Base-by-base conservation (phyloP, 2,797 vertebrate species). In the Nannoperca obscura region DNA sequence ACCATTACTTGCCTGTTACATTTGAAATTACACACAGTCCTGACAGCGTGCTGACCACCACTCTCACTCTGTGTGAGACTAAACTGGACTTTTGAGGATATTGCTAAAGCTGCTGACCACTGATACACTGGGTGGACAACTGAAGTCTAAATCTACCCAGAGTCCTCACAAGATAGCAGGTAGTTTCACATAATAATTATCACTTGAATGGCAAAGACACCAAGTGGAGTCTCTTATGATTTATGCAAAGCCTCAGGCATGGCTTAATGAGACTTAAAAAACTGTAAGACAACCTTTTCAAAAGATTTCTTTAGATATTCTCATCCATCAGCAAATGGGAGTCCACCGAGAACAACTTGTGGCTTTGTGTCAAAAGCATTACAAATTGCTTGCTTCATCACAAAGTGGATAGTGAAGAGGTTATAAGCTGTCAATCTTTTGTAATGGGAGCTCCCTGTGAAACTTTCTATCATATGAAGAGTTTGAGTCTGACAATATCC, bases 321-420 rank as follows among this genome's bases (percentile, higher is more conserved):
- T 71, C 71, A 69, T 79, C 70, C 58, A 63, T 81, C 67, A 76
- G 57, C 74, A 81, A 74, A 81, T 47, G 38, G 49, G 54, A 84
- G 32, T 81, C 84, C 54, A 22, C 69, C 46, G 73, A 85, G 88
- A 82, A 54, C 64, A 82, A 83, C 76, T 76, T 83, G 67, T 71
- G 55, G 49, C 58, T 83, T 82, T 85, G 57, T 79, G 54, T 82
- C 17, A n/a, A 71, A 84, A 78, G 71, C 60, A 40, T 32, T 64
- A 65, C 59, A 88, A 80, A 85, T 78, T 57, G 65, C 65, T 71
- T 47, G 19, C 72, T 75, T 79, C 78, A 83, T 73, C 72, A 73
- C 81, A 77, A 78, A 81, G 76, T 62, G 66, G 55, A 80, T 32
- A 52, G 63, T 63, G 74, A 84, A 66, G 30, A 44, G 59, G 84